A percentile compares a stretch with the other conserved stretches of the same genome.
phyloP scores from a whole-genome alignment of 2,888 invertebrate genomes.

The Drosophila stalkeri region DNA sequence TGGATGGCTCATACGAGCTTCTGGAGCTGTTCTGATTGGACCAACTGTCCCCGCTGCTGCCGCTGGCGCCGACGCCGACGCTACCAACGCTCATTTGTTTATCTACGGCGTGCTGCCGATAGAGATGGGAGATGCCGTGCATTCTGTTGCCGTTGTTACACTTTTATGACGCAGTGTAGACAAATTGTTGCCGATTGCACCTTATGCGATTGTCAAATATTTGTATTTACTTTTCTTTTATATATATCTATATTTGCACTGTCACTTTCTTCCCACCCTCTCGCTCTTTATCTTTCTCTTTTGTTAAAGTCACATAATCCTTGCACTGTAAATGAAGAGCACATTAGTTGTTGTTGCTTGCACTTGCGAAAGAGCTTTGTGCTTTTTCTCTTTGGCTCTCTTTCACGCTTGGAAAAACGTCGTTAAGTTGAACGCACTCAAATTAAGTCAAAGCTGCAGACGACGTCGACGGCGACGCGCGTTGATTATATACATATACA shows the following conservation, averaged over 20 bases:
- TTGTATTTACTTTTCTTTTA: constrained; percentile 13
- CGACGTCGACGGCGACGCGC: constrained; percentile 34
- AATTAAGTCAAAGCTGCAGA: constrained; percentile 85
- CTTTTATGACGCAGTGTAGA: constrained; percentile 66
- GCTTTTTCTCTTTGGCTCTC: constrained; percentile 39
- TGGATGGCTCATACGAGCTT: constrained; percentile 70
- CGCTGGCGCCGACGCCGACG: constrained; percentile 34
- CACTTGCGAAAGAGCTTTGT: constrained; percentile 64
- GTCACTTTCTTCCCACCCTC: constrained; percentile 29
- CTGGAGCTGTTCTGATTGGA: constrained; percentile 55
- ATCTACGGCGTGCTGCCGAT: constrained; percentile 85
- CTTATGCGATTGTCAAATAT: constrained; percentile 50
- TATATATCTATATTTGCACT: constrained; percentile 27
- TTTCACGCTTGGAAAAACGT: constrained; percentile 52
- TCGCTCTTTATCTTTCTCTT: constrained; percentile 19
- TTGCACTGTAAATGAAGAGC: constrained; percentile 68
- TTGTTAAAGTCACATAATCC: constrained; percentile 76
- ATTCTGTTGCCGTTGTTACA: constrained; percentile 70
- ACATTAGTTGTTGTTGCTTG: constrained; percentile 46
- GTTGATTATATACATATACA: not conserved
- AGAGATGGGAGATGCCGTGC: constrained; percentile 85
- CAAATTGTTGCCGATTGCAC: constrained; percentile 26
- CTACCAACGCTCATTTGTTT: constrained; percentile 84
- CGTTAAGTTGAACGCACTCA: constrained; percentile 84
- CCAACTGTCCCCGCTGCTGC: constrained; percentile 59